A percentile compares a stretch with the other conserved stretches of the same genome.
Evolutionary conservation across 2,113 vertebrate species (phyloP).

Genomic region (Sinocyclocheilus rhinocerous): DNA sequence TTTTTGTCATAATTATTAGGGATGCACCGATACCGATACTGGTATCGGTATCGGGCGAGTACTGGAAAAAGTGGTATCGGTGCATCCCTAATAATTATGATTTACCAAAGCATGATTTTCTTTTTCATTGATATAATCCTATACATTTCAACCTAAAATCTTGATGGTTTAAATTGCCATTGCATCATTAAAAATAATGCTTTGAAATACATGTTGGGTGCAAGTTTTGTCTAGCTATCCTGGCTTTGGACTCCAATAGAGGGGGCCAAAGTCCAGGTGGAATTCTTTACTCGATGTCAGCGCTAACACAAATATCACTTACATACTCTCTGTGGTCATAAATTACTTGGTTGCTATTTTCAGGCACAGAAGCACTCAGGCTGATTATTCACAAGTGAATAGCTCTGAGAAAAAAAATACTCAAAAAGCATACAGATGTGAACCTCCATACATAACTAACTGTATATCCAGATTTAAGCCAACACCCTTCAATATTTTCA

Average conservation of each 20-base stretch:
- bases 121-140: too few species aligned
- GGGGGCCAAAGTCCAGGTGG: slow-evolving; percentile 21
- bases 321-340: slow-evolving; percentile 11
- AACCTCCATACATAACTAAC: neutral
- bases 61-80: too few species aligned
- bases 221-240: neutral
- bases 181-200: neutral
- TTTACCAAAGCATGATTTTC: neutral
- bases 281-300: neutral
- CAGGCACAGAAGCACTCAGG: slow-evolving; percentile 3
- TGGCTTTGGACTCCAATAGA: slow-evolving; percentile 4
- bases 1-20: neutral
- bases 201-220: neutral
- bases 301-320: slow-evolving; percentile 12
- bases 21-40: too few species aligned
- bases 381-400: slow-evolving; percentile 9
- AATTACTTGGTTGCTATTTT: slow-evolving; percentile 41
- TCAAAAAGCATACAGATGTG: neutral
- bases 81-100: too few species aligned
- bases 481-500: neutral
- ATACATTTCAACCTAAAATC: neutral
- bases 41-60: too few species aligned
- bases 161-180: neutral
- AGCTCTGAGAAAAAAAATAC: neutral
- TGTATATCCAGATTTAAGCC: neutral